A percentile compares a stretch with the other conserved stretches of the same genome.
Evolutionary conservation across 2,797 vertebrate genomes (phyloP).

Genomic region (Spinus olivaceus): DNA sequence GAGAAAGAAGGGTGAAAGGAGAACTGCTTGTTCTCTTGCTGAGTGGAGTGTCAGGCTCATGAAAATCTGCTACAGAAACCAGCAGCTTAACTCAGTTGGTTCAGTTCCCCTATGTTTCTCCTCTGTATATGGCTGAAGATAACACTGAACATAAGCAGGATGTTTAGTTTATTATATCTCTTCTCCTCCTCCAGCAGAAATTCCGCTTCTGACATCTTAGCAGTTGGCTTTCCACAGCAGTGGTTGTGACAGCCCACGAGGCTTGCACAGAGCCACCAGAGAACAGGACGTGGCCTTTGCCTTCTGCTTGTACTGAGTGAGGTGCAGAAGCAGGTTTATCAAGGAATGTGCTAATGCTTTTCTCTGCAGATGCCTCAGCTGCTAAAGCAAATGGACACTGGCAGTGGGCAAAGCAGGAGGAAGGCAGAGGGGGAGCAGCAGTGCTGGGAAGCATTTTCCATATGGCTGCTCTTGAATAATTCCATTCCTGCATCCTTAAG

Average conservation of each 20-base stretch:
- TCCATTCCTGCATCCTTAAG: neutral
- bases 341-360: constrained; percentile 15
- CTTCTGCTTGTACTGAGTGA: neutral
- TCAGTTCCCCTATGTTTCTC: neutral
- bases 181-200: neutral
- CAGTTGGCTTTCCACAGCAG: neutral
- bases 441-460: neutral
- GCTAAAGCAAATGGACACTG: neutral
- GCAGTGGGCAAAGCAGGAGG: neutral
- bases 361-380: constrained; percentile 9
- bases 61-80: neutral
- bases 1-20: neutral
- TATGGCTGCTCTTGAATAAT: constrained; percentile 4
- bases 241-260: neutral
- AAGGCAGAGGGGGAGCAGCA: neutral
- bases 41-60: neutral
- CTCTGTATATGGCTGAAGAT: neutral
- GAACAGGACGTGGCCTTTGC: neutral
- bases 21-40: neutral
- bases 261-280: neutral
- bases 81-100: neutral
- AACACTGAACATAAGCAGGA: neutral
- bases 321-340: neutral
- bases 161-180: constrained; percentile 4
- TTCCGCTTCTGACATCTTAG: neutral